Evolutionary conservation across 2,888 invertebrate genomes (phyloP), one percentile per base, ranked within the genome.

Genomic region (Neoaliturus tenellus): DNA sequence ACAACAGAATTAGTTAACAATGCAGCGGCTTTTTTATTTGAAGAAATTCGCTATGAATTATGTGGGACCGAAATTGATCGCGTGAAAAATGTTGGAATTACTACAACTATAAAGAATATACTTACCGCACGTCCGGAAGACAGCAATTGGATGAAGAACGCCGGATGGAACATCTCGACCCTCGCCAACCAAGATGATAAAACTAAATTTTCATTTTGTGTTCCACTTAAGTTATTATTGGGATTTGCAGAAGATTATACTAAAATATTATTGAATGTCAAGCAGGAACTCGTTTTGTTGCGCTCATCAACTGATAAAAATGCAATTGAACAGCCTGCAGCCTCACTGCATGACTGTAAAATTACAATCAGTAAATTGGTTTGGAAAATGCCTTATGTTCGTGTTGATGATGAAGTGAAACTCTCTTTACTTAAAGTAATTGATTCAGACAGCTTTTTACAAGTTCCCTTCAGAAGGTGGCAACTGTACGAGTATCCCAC

Each of bases 401-500:
- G 67, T n/a, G 67, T 67, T 28, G 67, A 67, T 33, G 67, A 67
- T 67, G 67, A 67, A 67, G 14, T 67, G 35, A 67, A 33, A 67
- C 14, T 88, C 81, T 75, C 51, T 86, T 51, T 88, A 48, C 14
- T 48, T 14, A 48, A 48, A 48, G 17, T 48, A 3, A 48, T 17
- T 17, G 48, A 48, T 48, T 81, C 71, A 28, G 85, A 85, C 67
- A 35, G 23, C 31, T 35, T n/a, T 33, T 17, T 67, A 67, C 33
- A 33, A 35, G 20, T 67, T 3, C 67, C 67, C 31, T 67, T 67
- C 20, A 85, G 90, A 84, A 89, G 88, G 31, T 90, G 90, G 90
- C 89, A 90, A 82, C 73, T 90, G 28, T 33, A 67, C n/a, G 67
- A 67, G n/a, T n/a, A n/a, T n/a, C n/a, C n/a, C n/a, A n/a, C n/a